Evolutionary conservation across 2,113 vertebrate genomes (phyloP).

Genomic region (Dunckerocampus dactyliophorus): DNA sequence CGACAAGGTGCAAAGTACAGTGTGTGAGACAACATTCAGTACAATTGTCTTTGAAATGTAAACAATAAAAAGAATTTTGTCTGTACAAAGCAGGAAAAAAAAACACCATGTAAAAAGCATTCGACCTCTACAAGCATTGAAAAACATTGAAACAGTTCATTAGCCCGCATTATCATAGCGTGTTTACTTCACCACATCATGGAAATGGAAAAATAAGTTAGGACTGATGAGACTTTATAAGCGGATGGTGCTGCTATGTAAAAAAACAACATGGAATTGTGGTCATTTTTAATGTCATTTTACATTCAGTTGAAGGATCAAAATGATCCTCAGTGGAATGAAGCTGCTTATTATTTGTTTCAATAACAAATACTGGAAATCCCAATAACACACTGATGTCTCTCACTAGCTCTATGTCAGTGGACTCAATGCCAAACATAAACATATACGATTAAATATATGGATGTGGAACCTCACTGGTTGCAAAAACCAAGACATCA

Average conservation of each 20-base stretch:
- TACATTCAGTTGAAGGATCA: conserved; percentile 1
- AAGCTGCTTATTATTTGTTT: neutral
- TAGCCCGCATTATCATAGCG: conserved; percentile 26
- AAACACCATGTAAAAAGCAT: conserved; percentile 21
- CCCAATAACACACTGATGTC: neutral
- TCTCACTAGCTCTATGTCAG: too few relatives aligned
- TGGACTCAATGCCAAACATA: too few relatives aligned
- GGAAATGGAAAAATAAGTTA: neutral
- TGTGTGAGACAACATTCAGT: conserved; percentile 68
- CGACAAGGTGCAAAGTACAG: conserved; percentile 68
- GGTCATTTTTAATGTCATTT: neutral
- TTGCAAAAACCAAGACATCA: too few relatives aligned
- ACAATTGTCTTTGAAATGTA: conserved; percentile 64
- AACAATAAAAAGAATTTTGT: conserved; percentile 54
- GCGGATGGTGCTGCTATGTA: neutral
- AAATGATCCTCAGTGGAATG: neutral
- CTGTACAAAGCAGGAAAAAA: conserved; percentile 31
- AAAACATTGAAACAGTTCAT: conserved; percentile 20
- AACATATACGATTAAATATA: too few relatives aligned
- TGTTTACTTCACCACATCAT: too few relatives aligned
- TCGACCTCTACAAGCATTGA: conserved; percentile 12
- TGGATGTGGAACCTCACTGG: too few relatives aligned
- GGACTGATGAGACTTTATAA: neutral
- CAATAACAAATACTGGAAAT: neutral
- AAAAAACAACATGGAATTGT: neutral